A percentile compares a stretch with the other conserved stretches of the same genome.
These are phyloP conservation scores for Styela clava DNA, from an alignment of 23 tunicate genomes.

Conservation along the genomic window DNA sequence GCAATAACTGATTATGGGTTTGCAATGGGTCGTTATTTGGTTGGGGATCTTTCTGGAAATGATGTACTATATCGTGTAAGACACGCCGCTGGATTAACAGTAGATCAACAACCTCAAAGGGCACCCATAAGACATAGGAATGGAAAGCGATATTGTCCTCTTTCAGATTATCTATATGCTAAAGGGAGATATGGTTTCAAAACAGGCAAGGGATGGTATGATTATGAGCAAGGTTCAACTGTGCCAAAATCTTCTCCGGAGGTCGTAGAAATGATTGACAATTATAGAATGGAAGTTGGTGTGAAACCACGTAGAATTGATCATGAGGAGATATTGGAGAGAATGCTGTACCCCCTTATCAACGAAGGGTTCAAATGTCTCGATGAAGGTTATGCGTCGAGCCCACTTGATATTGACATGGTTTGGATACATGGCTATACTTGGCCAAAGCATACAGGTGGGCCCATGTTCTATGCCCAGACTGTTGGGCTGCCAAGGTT, in stretches of 20 bases:
- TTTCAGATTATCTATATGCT: slow-evolving; percentile 47
- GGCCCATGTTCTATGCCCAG: slow-evolving; percentile 75
- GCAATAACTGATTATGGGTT: slow-evolving; percentile 59
- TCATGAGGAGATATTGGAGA: slow-evolving; percentile 47
- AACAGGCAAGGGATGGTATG: slow-evolving; percentile 61
- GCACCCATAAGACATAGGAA: slow-evolving; percentile 23
- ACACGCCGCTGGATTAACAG: slow-evolving; percentile 22
- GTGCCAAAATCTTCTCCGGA: slow-evolving; percentile 25
- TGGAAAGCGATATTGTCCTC: slow-evolving; percentile 39
- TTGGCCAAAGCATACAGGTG: slow-evolving; percentile 74
- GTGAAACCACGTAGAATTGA: slow-evolving; percentile 40
- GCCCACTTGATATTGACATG: slow-evolving; percentile 51
- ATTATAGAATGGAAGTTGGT: slow-evolving; percentile 24
- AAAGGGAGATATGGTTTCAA: slow-evolving; percentile 57
- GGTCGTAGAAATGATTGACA: slow-evolving; percentile 46
- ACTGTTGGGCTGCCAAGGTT: slow-evolving; percentile 63
- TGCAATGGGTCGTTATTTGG: slow-evolving; percentile 78
- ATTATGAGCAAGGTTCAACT: slow-evolving; percentile 9
- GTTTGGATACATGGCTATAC: slow-evolving; percentile 52
- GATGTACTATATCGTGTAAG: slow-evolving; percentile 54
- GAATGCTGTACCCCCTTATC: slow-evolving; percentile 57
- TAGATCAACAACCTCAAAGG: slow-evolving; percentile 31
- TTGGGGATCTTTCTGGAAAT: slow-evolving; percentile 65
- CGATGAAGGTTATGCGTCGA: slow-evolving; percentile 62
- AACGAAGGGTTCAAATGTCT: slow-evolving; percentile 74